Percentiles rank a stretch among this genome's conserved stretches.
These are phyloP conservation scores for Kryphioiulus occultus DNA, from an alignment of 2,888 invertebrate species.

Conservation along the genomic window DNA sequence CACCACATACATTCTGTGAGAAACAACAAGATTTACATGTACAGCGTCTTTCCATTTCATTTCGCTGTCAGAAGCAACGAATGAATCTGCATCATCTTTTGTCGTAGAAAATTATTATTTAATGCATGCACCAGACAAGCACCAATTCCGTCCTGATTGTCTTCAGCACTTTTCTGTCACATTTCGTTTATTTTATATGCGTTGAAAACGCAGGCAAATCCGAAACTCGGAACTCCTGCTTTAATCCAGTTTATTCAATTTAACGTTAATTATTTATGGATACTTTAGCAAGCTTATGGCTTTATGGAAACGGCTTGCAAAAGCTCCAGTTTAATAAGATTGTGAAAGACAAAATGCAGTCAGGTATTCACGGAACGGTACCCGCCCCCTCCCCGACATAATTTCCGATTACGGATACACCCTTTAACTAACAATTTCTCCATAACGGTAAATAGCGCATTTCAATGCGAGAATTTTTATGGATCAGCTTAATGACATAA, in stretches of 20 bases:
- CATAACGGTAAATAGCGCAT: constrained; percentile 8
- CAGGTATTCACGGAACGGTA: neutral
- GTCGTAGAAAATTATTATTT: neutral
- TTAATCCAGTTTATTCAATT: constrained; percentile 23
- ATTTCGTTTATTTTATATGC: neutral
- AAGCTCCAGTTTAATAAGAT: constrained; percentile 23
- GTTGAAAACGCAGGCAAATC: neutral
- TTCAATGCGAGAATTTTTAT: neutral
- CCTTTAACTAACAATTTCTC: constrained; percentile 6
- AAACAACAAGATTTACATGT: too few relatives aligned
- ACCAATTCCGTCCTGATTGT: neutral
- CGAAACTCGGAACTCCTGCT: neutral
- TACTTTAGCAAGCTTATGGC: neutral
- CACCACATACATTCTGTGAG: too few relatives aligned
- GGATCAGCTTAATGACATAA: neutral
- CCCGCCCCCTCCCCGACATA: neutral
- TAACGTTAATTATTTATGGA: constrained; percentile 15
- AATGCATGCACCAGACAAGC: neutral
- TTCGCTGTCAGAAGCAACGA: neutral
- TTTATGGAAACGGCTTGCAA: neutral
- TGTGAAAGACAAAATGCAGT: neutral
- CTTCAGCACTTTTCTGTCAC: neutral
- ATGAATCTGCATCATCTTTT: neutral
- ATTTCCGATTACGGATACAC: constrained; percentile 16
- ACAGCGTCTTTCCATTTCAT: neutral